A percentile compares a stretch with the other conserved stretches of the same genome.
phyloP scores from a whole-genome alignment of 2,888 invertebrate genomes.

The Limnephilus rhombicus region DNA sequence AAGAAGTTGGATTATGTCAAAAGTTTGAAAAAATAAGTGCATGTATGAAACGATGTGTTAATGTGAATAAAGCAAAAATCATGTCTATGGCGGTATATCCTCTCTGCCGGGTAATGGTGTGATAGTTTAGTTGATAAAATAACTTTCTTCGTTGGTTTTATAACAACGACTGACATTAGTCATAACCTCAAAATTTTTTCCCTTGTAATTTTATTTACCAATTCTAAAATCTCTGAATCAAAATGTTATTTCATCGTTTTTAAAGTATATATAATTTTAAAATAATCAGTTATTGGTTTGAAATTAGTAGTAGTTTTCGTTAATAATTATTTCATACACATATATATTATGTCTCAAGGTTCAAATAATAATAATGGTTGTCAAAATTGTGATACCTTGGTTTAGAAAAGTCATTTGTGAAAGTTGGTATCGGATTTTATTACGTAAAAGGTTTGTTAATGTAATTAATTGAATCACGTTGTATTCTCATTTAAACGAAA shows the following conservation, averaged over 20 bases:
- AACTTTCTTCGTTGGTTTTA: neutral
- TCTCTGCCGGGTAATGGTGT: neutral
- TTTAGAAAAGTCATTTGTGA: conserved; percentile 33
- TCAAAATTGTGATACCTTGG: neutral
- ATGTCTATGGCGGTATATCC: no score
- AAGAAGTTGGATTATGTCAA: no score
- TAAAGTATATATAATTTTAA: neutral
- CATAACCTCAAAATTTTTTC: neutral
- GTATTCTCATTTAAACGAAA: neutral
- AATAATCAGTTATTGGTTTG: neutral
- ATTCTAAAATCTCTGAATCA: neutral
- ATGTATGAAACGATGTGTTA: no score
- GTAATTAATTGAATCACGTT: neutral
- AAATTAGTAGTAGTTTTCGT: neutral
- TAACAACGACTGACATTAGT: neutral
- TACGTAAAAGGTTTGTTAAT: conserved; percentile 24
- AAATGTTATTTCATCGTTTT: neutral
- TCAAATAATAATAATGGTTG: neutral
- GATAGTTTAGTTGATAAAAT: neutral
- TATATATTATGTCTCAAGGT: neutral
- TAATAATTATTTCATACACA: neutral
- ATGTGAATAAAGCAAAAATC: no score
- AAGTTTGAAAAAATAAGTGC: no score
- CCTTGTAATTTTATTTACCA: neutral
- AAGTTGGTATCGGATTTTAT: conserved; percentile 22